phyloP scores from a whole-genome alignment of 2,113 vertebrate species.

The Leiothrix lutea region DNA sequence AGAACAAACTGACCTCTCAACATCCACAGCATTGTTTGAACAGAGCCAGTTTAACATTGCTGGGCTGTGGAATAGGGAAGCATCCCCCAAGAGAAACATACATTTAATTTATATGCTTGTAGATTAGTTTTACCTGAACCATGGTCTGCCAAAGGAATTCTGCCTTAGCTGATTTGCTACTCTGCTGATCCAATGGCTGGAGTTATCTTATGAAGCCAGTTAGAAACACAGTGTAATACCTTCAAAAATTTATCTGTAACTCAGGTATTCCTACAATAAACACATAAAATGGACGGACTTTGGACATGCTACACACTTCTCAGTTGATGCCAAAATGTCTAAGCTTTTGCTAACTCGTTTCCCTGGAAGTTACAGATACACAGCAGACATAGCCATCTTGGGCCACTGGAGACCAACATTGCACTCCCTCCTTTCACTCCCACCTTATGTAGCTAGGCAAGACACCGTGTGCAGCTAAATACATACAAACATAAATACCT shows the following conservation, averaged over 20 bases:
- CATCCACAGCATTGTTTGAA: not conserved
- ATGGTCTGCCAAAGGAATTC: not conserved
- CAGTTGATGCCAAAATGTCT: not conserved
- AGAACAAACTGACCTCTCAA: not conserved
- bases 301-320: not conserved
- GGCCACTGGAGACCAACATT: not conserved
- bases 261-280: not conserved
- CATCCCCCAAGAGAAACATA: not conserved
- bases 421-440: not conserved
- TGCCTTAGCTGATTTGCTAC: not conserved
- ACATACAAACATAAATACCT: constrained; percentile 14
- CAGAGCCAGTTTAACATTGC: not conserved
- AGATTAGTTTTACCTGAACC: not conserved
- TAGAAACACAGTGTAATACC: not conserved
- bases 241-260: not conserved
- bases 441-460: not conserved
- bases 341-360: not conserved
- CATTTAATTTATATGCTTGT: not conserved
- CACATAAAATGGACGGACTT: not conserved
- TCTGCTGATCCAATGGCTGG: not conserved
- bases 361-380: not conserved
- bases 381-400: not conserved
- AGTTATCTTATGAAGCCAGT: not conserved
- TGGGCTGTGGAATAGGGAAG: not conserved
- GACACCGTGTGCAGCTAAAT: not conserved